Conservation (phyloP, 30 jellyfish, hydroid and myxozoan genomes). For the Euphysa ruthae region DNA sequence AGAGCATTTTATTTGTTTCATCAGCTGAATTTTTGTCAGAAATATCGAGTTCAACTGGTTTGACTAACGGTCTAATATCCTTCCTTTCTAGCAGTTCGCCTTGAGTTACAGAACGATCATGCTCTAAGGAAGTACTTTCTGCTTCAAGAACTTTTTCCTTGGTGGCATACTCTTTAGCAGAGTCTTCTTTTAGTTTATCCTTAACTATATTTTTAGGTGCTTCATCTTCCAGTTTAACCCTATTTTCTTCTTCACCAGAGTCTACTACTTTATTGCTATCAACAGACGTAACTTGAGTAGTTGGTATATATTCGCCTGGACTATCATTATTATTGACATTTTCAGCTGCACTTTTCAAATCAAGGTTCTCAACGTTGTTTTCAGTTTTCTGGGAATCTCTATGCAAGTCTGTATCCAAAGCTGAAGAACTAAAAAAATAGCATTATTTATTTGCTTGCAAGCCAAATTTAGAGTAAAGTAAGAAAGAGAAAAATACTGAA, state of each 20-base stretch:
- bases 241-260: not conserved
- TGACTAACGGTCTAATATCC: no score
- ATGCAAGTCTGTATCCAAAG: not conserved
- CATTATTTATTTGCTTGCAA: no score
- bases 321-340: not conserved
- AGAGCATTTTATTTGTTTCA: slow-evolving; percentile 15
- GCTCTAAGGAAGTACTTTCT: no score
- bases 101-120: no score
- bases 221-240: no score
- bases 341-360: not conserved
- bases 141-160: no score
- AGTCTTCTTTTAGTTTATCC: not conserved
- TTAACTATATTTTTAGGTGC: no score
- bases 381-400: not conserved
- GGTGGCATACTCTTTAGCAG: not conserved
- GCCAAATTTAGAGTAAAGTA: no score
- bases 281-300: not conserved
- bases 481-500: no score
- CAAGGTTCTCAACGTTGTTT: not conserved
- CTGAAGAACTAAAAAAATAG: not conserved
- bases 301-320: not conserved
- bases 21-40: no score
- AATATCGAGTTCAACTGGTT: not conserved
- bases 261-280: not conserved
- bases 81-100: no score